A percentile compares a stretch with the other conserved stretches of the same genome.
These are phyloP conservation scores for Lutjanus argentimaculatus DNA, from an alignment of 2,797 vertebrate genomes.

Conservation along the genomic window DNA sequence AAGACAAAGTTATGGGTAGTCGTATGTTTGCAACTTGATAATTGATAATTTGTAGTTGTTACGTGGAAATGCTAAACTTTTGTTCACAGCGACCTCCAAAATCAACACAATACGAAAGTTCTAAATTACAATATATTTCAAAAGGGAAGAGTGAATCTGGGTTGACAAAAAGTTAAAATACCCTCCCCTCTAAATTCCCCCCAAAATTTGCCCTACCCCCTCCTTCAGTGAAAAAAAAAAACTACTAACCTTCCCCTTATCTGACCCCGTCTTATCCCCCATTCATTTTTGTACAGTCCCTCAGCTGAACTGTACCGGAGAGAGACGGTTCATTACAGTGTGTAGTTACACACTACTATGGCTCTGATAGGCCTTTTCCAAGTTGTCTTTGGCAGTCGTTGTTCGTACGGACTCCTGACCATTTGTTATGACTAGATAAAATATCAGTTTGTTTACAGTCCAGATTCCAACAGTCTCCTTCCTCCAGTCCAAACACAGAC, in stretches of 20 bases:
- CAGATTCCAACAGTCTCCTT: constrained; percentile 60
- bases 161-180: not conserved
- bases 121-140: not conserved
- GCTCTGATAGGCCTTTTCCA: constrained; percentile 35
- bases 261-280: not conserved
- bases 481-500: constrained; percentile 58
- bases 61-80: too few species aligned
- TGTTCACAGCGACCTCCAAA: too few species aligned
- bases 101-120: too few species aligned
- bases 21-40: too few species aligned
- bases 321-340: not conserved
- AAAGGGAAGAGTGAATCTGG: not conserved
- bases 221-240: too few species aligned
- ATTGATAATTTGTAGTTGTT: too few species aligned
- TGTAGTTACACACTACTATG: constrained; percentile 7
- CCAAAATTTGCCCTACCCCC: too few species aligned
- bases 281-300: not conserved
- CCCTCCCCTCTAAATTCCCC: too few species aligned
- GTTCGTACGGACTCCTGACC: constrained; percentile 20
- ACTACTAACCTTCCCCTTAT: not conserved
- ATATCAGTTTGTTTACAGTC: constrained; percentile 67
- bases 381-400: constrained; percentile 67
- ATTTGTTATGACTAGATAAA: constrained; percentile 78
- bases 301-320: not conserved
- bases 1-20: too few species aligned